A percentile compares a stretch with the other conserved stretches of the same genome.
These are phyloP conservation scores for Stegastes partitus DNA, from an alignment of 2,113 vertebrate species.

Conservation along the genomic window DNA sequence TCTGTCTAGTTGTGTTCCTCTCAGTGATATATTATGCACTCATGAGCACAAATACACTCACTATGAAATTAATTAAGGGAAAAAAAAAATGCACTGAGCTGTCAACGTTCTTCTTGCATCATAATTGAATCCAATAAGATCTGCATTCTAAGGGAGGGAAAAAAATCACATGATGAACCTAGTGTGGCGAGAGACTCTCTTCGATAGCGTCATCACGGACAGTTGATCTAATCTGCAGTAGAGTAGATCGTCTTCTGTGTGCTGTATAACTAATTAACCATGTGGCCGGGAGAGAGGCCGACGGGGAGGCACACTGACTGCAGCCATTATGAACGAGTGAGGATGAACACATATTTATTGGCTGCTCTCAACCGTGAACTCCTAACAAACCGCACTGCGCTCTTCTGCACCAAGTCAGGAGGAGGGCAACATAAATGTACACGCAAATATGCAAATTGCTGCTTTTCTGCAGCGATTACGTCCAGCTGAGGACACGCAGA, in stretches of 20 bases:
- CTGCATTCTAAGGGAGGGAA: neutral
- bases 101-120: slow-evolving; percentile 19
- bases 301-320: slow-evolving; percentile 3
- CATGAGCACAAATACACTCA: slow-evolving; percentile 1
- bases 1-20: slow-evolving; percentile 7
- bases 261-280: slow-evolving; percentile 36
- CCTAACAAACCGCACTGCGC: neutral
- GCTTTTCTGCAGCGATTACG: slow-evolving; percentile 28
- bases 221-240: slow-evolving; percentile 10
- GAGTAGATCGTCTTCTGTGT: slow-evolving; percentile 28
- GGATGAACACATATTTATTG: slow-evolving; percentile 15
- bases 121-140: slow-evolving; percentile 34
- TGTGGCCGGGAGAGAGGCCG: slow-evolving; percentile 12
- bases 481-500: neutral
- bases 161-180: slow-evolving; percentile 11
- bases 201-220: slow-evolving; percentile 5
- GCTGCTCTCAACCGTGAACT: slow-evolving; percentile 24
- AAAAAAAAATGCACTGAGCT: slow-evolving; percentile 2
- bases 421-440: neutral
- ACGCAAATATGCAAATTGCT: slow-evolving; percentile 28
- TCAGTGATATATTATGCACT: neutral
- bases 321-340: slow-evolving; percentile 18
- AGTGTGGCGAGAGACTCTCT: slow-evolving; percentile 5
- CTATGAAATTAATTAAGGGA: slow-evolving; percentile 22
- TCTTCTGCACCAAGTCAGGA: slow-evolving; percentile 22